These are phyloP conservation scores for Antennarius striatus DNA, from an alignment of 2,113 vertebrate genomes.

Conservation along the genomic window DNA sequence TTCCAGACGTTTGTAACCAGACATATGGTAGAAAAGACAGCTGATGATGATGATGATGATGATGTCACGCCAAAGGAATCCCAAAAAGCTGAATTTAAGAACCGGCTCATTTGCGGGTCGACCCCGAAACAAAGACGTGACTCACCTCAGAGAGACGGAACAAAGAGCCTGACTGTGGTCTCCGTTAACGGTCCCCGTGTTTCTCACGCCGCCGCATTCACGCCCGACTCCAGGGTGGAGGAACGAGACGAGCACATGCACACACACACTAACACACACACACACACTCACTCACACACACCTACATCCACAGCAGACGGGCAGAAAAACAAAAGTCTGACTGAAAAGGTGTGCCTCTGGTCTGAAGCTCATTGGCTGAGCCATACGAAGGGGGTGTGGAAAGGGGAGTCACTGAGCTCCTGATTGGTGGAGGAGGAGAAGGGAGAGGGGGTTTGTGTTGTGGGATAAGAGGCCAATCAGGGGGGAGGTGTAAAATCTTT, in stretches of 20 bases:
- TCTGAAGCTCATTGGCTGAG: conserved; percentile 66
- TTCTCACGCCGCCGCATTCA: conserved; percentile 21
- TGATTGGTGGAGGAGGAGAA: conserved; percentile 63
- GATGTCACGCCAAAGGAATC: no score
- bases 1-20: neutral
- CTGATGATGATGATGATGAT: neutral
- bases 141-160: conserved; percentile 71
- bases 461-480: conserved; percentile 65
- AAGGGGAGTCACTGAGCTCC: conserved; percentile 44
- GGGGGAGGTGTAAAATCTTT: conserved; percentile 57
- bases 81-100: conserved; percentile 4
- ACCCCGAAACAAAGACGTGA: conserved; percentile 43
- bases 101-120: neutral
- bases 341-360: conserved; percentile 76
- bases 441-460: conserved; percentile 57
- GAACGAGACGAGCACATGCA: conserved; percentile 34
- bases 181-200: conserved; percentile 26
- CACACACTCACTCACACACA: conserved; percentile 31
- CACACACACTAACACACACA: conserved; percentile 36
- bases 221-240: conserved; percentile 11
- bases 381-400: conserved; percentile 58
- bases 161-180: conserved; percentile 43
- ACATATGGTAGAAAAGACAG: neutral
- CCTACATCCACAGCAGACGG: conserved; percentile 63
- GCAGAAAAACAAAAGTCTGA: conserved; percentile 66